Evolutionary conservation across 2,888 invertebrate genomes (phyloP).

Genomic region (Therioaphis trifolii): DNA sequence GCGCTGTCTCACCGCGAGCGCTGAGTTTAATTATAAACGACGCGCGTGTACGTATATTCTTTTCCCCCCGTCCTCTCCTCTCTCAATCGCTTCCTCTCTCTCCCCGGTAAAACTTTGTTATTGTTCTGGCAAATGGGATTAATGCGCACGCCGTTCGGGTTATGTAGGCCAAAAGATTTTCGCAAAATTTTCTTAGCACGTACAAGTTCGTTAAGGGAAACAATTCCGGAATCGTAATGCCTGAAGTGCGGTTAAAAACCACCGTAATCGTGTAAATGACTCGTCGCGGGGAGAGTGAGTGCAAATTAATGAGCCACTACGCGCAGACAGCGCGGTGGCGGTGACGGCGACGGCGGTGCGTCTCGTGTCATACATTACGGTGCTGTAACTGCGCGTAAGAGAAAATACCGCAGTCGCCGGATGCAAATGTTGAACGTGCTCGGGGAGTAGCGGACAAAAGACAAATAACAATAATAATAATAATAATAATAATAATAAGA

Average conservation of each 20-base stretch:
- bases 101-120: conserved; percentile 19
- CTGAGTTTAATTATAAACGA: conserved; percentile 31
- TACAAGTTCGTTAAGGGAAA: conserved; percentile 41
- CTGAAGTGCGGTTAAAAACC: conserved; percentile 15
- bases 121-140: conserved; percentile 34
- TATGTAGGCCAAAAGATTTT: background rate
- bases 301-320: background rate
- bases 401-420: too few species aligned
- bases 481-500: too few species aligned
- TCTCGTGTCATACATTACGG: too few species aligned
- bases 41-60: background rate
- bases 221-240: conserved; percentile 15
- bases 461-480: too few species aligned
- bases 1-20: background rate
- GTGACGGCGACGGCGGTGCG: too few species aligned
- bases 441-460: too few species aligned
- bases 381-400: too few species aligned
- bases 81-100: background rate
- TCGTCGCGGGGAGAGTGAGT: background rate
- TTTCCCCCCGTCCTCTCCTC: background rate
- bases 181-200: conserved; percentile 26
- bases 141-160: conserved; percentile 26
- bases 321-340: background rate
- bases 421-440: too few species aligned
- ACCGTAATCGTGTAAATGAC: background rate